Conservation (phyloP, 1,140 invertebrate genomes). For the Drosophila willistoni region DNA sequence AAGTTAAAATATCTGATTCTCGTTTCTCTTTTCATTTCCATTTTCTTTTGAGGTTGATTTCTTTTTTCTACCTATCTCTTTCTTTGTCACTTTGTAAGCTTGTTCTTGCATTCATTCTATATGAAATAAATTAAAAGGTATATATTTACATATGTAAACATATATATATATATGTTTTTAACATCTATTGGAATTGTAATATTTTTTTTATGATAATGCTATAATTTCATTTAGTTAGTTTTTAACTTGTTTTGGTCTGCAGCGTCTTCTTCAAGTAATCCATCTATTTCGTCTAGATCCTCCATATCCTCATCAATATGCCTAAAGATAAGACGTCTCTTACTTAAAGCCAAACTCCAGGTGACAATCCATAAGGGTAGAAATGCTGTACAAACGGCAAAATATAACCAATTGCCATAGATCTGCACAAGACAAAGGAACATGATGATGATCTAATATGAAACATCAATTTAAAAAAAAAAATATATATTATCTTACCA, state of each 20-base stretch:
- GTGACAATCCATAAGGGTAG: slow-evolving; percentile 86
- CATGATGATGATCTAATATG: too few relatives aligned
- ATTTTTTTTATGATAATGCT: neutral
- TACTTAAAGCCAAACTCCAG: slow-evolving; percentile 83
- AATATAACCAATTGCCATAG: slow-evolving; percentile 88
- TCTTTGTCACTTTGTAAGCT: neutral
- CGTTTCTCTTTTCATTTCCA: too few relatives aligned
- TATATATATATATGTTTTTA: neutral
- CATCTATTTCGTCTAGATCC: slow-evolving; percentile 12
- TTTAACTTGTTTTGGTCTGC: slow-evolving; percentile 9
- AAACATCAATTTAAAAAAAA: too few relatives aligned
- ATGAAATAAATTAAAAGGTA: too few relatives aligned
- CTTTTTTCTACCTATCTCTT: too few relatives aligned
- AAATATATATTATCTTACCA: slow-evolving; percentile 84
- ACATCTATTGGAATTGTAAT: slow-evolving; percentile 10
- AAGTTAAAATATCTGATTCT: too few relatives aligned
- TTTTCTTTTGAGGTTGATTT: neutral
- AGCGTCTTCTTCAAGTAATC: slow-evolving; percentile 1
- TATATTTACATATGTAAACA: too few relatives aligned
- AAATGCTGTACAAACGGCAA: slow-evolving; percentile 84
- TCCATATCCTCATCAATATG: neutral
- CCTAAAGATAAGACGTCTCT: slow-evolving; percentile 24
- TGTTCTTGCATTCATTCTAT: neutral
- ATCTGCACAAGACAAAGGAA: slow-evolving; percentile 80
- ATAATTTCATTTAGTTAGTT: slow-evolving; percentile 6